Conservation (phyloP, 2,888 invertebrate species). For the Leucoma salicis region DNA sequence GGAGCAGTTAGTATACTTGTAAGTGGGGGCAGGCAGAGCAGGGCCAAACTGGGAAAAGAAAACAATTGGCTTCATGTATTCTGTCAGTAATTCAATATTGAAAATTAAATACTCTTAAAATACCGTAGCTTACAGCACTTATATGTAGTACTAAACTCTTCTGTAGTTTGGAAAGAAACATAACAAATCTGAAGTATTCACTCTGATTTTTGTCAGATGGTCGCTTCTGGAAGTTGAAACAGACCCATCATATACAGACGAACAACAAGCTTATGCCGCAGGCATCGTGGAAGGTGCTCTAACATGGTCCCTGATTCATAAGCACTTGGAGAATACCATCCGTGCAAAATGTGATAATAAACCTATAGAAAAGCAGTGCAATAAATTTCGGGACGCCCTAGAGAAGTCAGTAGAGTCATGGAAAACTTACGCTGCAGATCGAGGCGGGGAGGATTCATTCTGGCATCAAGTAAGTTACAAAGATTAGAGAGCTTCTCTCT, state of each 20-base stretch:
- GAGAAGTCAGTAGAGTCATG: constrained; percentile 84
- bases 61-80: too few relatives aligned
- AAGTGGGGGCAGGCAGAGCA: too few relatives aligned
- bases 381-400: constrained; percentile 84
- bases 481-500: too few relatives aligned
- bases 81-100: too few relatives aligned
- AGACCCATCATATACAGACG: constrained; percentile 86
- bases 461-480: constrained; percentile 89
- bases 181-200: too few relatives aligned
- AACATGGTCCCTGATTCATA: constrained; percentile 90
- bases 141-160: too few relatives aligned
- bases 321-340: constrained; percentile 89
- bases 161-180: too few relatives aligned
- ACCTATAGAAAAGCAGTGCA: constrained; percentile 81
- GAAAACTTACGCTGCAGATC: constrained; percentile 79
- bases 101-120: too few relatives aligned
- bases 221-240: constrained; percentile 91
- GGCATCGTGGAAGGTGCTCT: constrained; percentile 92
- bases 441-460: constrained; percentile 81
- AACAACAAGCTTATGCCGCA: constrained; percentile 92
- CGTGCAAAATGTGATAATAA: constrained; percentile 76
- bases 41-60: too few relatives aligned
- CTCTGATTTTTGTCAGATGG: constrained; percentile 83
- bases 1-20: too few relatives aligned
- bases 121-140: too few relatives aligned